Evolutionary conservation across 2,797 vertebrate genomes (phyloP), one percentile per base, ranked within the genome.

Genomic region (Xyrichtys novacula): DNA sequence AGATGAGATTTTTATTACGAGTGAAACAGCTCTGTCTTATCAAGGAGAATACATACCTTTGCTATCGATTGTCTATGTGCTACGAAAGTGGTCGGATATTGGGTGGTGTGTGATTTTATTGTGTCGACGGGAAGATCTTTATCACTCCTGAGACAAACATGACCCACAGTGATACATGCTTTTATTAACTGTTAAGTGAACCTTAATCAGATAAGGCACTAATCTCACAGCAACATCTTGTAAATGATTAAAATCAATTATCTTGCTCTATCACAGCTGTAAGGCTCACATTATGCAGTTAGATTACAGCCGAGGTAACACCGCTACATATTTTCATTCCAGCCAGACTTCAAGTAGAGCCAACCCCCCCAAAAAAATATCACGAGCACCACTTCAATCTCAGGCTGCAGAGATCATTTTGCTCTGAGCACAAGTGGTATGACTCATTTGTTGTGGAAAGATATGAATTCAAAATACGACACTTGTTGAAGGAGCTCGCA

Each of bases 1-100:
- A 75, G 49, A 87, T 71, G 74, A 56, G 43, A 76, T 79, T 82
- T 86, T 80, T 85, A 76, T 71, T 78, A 60, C 31, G 48, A 73
- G 48, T 2, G 15, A 67, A 60, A 82, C 20, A 40, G 53, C 23
- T 17, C 34, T 3, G 9, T 69, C 47, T 70, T 68, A 66, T 77
- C 71, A 75, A 74, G 54, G 38, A 58, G 59, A 64, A 80, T 66
- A 49, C 17, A 44, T 54, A 53, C 43, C 34, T 57, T 65, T 2
- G 9, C 39, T 52, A 59, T 76, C 3, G 28, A 78, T 66, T 71
- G 47, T 49, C n/a, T 43, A n/a, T 22, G 58, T 50, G 65, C 20
- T 44, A 34, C 31, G 40, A 44, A n/a, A 63, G 39, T 25, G 47
- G 36, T 22, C 1, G 8, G 44, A 57, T 57, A 19, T 70, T 65